Evolutionary conservation across 2,888 invertebrate genomes (phyloP).

Genomic region (Cyaniris semiargus): DNA sequence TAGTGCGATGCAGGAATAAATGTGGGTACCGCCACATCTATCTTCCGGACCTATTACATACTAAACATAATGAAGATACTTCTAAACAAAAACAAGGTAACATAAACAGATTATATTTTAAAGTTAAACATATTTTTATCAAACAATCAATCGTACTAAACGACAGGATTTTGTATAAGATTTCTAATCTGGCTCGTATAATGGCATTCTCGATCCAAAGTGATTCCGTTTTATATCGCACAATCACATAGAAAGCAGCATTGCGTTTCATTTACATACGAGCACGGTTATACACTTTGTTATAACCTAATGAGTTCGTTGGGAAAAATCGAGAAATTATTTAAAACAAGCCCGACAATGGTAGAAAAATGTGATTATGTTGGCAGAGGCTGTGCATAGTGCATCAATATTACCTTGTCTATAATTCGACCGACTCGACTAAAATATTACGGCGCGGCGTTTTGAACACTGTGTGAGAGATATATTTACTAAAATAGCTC

Average conservation of each 20-base stretch:
- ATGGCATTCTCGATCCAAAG: slow-evolving; percentile 23
- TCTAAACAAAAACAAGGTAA: too few relatives aligned
- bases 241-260: slow-evolving; percentile 24
- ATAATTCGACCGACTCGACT: not conserved
- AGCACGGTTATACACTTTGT: not conserved
- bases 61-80: too few relatives aligned
- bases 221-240: slow-evolving; percentile 24
- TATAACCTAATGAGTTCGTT: slow-evolving; percentile 5
- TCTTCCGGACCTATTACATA: too few relatives aligned
- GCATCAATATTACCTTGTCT: not conserved
- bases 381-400: not conserved
- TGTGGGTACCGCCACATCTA: too few relatives aligned
- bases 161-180: not conserved
- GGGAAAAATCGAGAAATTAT: slow-evolving; percentile 1
- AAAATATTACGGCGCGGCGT: too few relatives aligned
- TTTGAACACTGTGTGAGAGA: too few relatives aligned
- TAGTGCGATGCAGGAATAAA: too few relatives aligned
- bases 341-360: not conserved
- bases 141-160: not conserved
- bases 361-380: slow-evolving; percentile 4
- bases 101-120: too few relatives aligned
- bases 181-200: slow-evolving; percentile 6
- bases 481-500: too few relatives aligned
- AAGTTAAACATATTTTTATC: not conserved
- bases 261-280: slow-evolving; percentile 14